Evolutionary conservation across 2,888 invertebrate species (phyloP), one percentile per base, ranked within the genome.

Genomic region (Micropterix aruncella): DNA sequence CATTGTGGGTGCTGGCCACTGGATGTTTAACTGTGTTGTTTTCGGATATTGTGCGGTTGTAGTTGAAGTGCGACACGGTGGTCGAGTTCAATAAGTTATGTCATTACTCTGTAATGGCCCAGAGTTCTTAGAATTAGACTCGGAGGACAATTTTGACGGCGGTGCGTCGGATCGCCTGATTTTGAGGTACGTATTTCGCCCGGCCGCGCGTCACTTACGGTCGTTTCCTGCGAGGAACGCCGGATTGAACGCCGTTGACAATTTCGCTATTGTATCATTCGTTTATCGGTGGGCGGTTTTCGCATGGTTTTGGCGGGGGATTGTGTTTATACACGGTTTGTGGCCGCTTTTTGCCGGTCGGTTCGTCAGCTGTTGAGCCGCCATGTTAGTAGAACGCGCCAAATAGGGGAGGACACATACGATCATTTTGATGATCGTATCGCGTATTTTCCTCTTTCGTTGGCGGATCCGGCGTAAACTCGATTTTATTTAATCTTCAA

Each of bases 61-160:
- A 45, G 43, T 45, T 45, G 40, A 41, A 47, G 41, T 45, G 45
- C 43, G 42, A 40, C 36, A 19, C 45, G n/a, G n/a, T n/a, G n/a
- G n/a, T 54, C 52, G 53, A 56, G 57, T 59, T 52, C 56, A 56
- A 50, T 56, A 54, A 69, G 69, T 65, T 52, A 71, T 71, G 70
- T 70, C 70, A 65, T 67, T 70, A 65, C 68, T 69, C 65, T 67
- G 65, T 63, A 69, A 70, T 67, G 70, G 70, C 58, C 67, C 69
- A 57, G 70, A 70, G 63, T 63, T 69, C 61, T 58, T 71, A 61
- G 70, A 70, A 63, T 66, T 70, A 57, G 70, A 70, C 61, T 70
- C 70, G 59, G 70, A 66, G 58, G 69, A 69, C 59, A 64, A 69
- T 59, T 70, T 69, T 64, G 70, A 71, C 60, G 70, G 70, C 60